A percentile compares a stretch with the other conserved stretches of the same genome.
Conservation (phyloP, 1,140 invertebrate genomes). For the Drosophila athabasca region DNA sequence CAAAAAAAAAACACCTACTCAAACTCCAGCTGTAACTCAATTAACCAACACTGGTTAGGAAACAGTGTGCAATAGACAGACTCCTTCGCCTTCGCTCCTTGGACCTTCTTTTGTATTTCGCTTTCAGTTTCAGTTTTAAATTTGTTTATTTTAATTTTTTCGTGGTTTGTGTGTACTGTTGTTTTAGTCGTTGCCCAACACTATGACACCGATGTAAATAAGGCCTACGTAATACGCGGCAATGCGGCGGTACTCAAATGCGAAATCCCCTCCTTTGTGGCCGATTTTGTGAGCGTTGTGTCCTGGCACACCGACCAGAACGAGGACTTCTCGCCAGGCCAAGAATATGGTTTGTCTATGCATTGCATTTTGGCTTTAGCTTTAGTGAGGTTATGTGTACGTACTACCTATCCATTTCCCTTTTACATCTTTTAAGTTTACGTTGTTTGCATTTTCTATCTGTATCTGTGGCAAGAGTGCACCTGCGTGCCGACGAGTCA, state of each 20-base stretch:
- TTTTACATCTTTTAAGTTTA: constrained; percentile 48
- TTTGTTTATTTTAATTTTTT: constrained; percentile 28
- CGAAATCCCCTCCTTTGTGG: constrained; percentile 95
- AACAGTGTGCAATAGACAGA: constrained; percentile 8
- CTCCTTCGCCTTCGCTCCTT: constrained; percentile 18
- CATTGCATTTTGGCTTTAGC: constrained; percentile 18
- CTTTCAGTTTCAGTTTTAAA: too few species aligned
- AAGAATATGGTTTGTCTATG: constrained; percentile 86
- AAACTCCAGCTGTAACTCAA: constrained; percentile 43
- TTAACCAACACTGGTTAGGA: constrained; percentile 67
- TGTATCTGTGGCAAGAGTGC: constrained; percentile 16
- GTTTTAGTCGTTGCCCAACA: constrained; percentile 92
- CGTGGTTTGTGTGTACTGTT: constrained; percentile 29
- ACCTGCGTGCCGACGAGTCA: constrained; percentile 60
- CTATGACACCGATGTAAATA: constrained; percentile 95
- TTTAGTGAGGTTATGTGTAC: constrained; percentile 17
- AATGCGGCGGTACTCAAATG: constrained; percentile 97
- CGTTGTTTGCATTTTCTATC: constrained; percentile 32
- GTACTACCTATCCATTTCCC: constrained; percentile 19
- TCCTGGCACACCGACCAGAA: constrained; percentile 94
- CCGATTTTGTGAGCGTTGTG: constrained; percentile 94
- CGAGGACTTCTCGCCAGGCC: constrained; percentile 86
- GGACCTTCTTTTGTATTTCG: constrained; percentile 8
- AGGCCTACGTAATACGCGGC: constrained; percentile 96
- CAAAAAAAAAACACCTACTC: constrained; percentile 54